A percentile compares a stretch with the other conserved stretches of the same genome.
Conservation (phyloP, 1,140 invertebrate species). For the Metopolophium dirhodum region DNA sequence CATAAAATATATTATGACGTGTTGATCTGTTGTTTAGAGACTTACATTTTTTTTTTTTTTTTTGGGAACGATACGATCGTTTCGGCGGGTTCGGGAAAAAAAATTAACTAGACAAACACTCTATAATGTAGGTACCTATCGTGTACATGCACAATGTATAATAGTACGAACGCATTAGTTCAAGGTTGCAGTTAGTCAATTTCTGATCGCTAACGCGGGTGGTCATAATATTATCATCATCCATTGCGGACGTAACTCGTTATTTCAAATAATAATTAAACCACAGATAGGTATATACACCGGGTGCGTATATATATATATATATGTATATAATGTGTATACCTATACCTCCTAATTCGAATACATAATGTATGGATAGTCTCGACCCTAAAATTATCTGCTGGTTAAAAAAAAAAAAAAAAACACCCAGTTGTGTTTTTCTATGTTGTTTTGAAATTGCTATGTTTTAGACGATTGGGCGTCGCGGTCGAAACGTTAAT, state of each 20-base stretch:
- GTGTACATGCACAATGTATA: not conserved
- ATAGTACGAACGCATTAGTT: not conserved
- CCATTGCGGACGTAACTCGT: slow-evolving; percentile 35
- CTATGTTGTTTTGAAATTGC: not conserved
- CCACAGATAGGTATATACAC: not conserved
- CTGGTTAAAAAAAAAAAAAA: not conserved
- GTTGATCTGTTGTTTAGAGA: not conserved
- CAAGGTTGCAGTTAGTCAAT: slow-evolving; percentile 29
- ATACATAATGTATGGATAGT: not conserved
- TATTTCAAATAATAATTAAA: slow-evolving; percentile 51
- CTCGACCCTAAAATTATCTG: slow-evolving; percentile 43
- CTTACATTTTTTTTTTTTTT: not conserved
- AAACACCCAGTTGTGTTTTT: not conserved
- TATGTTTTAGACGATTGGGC: not conserved
- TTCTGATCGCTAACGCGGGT: slow-evolving; percentile 47
- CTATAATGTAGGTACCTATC: not conserved
- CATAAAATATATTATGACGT: slow-evolving; percentile 13
- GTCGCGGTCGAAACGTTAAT: not conserved
- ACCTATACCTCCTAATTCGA: slow-evolving; percentile 11
- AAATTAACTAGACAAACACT: slow-evolving; percentile 1
- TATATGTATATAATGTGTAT: not conserved
- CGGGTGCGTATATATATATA: too few relatives aligned
- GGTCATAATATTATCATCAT: slow-evolving; percentile 15
- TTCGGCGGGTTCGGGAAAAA: not conserved
- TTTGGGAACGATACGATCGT: not conserved